Conservation (phyloP, 2,888 invertebrate species). For the Ornithoptera alexandrae region DNA sequence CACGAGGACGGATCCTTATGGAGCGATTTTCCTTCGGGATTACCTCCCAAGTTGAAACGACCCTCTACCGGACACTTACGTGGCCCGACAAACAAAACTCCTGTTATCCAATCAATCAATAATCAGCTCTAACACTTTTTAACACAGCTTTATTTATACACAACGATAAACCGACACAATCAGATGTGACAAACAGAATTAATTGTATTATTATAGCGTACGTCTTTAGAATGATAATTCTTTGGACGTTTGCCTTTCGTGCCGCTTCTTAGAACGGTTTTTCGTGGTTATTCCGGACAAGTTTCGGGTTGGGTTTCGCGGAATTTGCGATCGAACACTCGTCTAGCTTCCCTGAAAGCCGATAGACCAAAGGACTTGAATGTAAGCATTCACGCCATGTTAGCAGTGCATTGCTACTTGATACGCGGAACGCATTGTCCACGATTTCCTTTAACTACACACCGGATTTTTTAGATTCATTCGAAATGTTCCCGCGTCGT, state of each 20-base stretch:
- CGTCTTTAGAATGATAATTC: constrained; percentile 57
- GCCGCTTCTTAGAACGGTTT: constrained; percentile 55
- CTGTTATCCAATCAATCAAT: constrained; percentile 25
- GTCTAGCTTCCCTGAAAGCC: constrained; percentile 29
- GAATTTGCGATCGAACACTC: constrained; percentile 40
- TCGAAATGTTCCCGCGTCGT: constrained; percentile 17
- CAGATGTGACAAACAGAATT: constrained; percentile 67
- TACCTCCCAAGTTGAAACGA: constrained; percentile 57
- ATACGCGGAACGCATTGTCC: constrained; percentile 23
- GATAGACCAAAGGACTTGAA: constrained; percentile 15
- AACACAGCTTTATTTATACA: constrained; percentile 29
- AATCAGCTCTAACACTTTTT: constrained; percentile 32
- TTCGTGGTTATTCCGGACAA: constrained; percentile 49
- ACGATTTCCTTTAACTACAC: constrained; percentile 18
- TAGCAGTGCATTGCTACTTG: constrained; percentile 23
- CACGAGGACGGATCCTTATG: constrained; percentile 37
- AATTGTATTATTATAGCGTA: constrained; percentile 73
- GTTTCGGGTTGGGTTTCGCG: constrained; percentile 46
- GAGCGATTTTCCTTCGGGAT: constrained; percentile 52
- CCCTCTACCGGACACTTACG: constrained; percentile 52
- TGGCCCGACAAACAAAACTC: constrained; percentile 36
- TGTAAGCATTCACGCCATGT: constrained; percentile 13
- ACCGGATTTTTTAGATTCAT: constrained; percentile 20
- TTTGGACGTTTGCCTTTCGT: constrained; percentile 54
- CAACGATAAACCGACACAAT: constrained; percentile 41